Percentiles rank a stretch among this genome's conserved stretches.
phyloP scores from a whole-genome alignment of 1,140 invertebrate genomes.

The Brachionus rubens region DNA sequence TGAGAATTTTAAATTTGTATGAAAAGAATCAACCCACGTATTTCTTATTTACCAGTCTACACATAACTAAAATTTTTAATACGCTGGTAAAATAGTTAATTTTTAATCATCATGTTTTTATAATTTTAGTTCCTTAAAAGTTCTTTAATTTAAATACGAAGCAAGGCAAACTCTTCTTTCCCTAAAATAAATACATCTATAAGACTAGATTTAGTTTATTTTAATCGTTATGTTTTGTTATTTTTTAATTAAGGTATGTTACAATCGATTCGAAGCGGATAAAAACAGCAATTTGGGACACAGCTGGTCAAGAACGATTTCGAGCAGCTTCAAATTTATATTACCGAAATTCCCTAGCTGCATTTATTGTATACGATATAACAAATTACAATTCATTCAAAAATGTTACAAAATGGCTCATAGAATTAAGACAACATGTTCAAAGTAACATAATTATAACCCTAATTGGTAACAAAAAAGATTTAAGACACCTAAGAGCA shows the following conservation, averaged over 20 bases:
- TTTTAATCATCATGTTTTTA: too few relatives aligned
- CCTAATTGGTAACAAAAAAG: slow-evolving; percentile 69
- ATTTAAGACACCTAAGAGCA: slow-evolving; percentile 40
- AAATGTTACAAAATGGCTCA: slow-evolving; percentile 97
- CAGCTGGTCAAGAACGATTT: slow-evolving; percentile 84
- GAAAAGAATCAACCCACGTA: too few relatives aligned
- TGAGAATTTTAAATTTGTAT: too few relatives aligned
- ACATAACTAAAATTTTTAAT: too few relatives aligned
- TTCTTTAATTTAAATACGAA: too few relatives aligned
- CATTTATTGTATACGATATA: slow-evolving; percentile 84
- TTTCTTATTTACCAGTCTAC: too few relatives aligned
- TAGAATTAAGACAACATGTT: slow-evolving; percentile 92
- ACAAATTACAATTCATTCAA: slow-evolving; percentile 95
- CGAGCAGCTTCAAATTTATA: slow-evolving; percentile 87
- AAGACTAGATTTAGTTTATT: too few relatives aligned
- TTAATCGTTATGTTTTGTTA: too few relatives aligned
- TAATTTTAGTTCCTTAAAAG: too few relatives aligned
- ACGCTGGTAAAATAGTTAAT: too few relatives aligned
- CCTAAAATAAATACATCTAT: too few relatives aligned
- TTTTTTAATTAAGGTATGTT: slow-evolving; percentile 63
- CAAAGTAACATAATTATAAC: slow-evolving; percentile 99
- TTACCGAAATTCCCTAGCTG: slow-evolving; percentile 88
- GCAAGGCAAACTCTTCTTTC: too few relatives aligned
- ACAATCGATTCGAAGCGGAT: slow-evolving; percentile 93
- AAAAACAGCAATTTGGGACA: slow-evolving; percentile 94